phyloP scores from a whole-genome alignment of 2,888 invertebrate species.

The Furcula furcula region DNA sequence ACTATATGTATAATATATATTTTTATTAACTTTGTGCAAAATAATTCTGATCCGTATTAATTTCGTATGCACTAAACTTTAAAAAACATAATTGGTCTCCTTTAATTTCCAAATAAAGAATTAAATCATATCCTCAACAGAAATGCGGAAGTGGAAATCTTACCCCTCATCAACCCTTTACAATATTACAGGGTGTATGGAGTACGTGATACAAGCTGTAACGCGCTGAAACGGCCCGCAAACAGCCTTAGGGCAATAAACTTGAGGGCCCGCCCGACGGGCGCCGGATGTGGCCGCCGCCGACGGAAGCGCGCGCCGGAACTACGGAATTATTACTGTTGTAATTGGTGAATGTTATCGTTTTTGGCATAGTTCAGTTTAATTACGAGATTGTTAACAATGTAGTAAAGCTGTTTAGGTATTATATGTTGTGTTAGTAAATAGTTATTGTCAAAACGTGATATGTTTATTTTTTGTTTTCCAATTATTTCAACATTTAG shows the following conservation, averaged over 20 bases:
- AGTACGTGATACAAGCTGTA: conserved; percentile 4
- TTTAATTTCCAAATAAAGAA: too few relatives aligned
- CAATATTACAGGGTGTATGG: not conserved
- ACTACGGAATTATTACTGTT: not conserved
- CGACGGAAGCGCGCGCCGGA: conserved; percentile 4
- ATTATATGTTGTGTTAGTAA: not conserved
- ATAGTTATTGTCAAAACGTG: too few relatives aligned
- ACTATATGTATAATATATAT: too few relatives aligned
- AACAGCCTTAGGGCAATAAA: conserved; percentile 15
- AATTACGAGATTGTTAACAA: too few relatives aligned
- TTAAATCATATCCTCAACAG: not conserved
- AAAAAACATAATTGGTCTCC: too few relatives aligned
- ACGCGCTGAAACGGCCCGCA: conserved; percentile 9
- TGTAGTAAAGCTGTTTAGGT: not conserved
- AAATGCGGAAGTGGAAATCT: not conserved
- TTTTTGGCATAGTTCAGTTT: not conserved
- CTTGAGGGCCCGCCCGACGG: conserved; percentile 6
- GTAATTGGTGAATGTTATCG: not conserved
- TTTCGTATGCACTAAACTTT: too few relatives aligned
- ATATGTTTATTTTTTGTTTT: too few relatives aligned
- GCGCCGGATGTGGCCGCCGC: conserved; percentile 6
- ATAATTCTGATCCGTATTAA: too few relatives aligned
- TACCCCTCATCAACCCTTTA: conserved; percentile 2
- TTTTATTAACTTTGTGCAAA: too few relatives aligned
- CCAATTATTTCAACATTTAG: too few relatives aligned